A percentile compares a stretch with the other conserved stretches of the same genome.
Evolutionary conservation across 2,888 invertebrate species (phyloP).

Genomic region (Cactoblastis cactorum): DNA sequence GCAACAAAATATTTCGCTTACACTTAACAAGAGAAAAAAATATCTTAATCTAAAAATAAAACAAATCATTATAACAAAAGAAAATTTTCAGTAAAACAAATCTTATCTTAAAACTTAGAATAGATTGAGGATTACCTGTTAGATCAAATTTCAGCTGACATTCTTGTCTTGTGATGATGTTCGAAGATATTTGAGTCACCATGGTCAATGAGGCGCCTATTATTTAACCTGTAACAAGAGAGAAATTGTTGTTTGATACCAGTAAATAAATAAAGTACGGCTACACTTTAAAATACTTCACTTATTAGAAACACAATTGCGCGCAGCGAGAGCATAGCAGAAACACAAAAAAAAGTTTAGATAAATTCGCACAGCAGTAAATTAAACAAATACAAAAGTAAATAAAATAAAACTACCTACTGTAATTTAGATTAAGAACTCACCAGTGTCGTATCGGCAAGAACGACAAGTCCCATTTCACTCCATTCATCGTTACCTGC

Average conservation of each 20-base stretch:
- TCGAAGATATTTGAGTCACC: background rate
- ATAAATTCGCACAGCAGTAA: conserved; percentile 7
- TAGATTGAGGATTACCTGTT: conserved; percentile 6
- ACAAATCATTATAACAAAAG: background rate
- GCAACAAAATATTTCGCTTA: background rate
- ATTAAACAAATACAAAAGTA: background rate
- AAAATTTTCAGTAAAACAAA: background rate
- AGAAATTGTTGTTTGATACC: conserved; percentile 24
- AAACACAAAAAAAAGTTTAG: background rate
- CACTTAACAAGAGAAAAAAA: background rate
- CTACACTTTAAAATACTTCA: background rate
- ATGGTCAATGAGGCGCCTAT: background rate
- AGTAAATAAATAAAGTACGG: background rate
- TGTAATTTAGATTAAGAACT: conserved; percentile 10
- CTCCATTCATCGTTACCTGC: conserved; percentile 2
- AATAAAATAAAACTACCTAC: background rate
- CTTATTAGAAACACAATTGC: background rate
- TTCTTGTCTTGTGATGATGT: background rate
- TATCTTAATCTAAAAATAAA: background rate
- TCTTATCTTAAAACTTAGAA: background rate
- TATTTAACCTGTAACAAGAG: conserved; percentile 31
- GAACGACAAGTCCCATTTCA: background rate
- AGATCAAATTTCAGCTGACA: background rate
- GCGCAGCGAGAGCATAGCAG: background rate
- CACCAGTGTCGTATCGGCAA: conserved; percentile 3